phyloP scores from a whole-genome alignment of 2,113 vertebrate species.

The Heteronetta atricapilla region DNA sequence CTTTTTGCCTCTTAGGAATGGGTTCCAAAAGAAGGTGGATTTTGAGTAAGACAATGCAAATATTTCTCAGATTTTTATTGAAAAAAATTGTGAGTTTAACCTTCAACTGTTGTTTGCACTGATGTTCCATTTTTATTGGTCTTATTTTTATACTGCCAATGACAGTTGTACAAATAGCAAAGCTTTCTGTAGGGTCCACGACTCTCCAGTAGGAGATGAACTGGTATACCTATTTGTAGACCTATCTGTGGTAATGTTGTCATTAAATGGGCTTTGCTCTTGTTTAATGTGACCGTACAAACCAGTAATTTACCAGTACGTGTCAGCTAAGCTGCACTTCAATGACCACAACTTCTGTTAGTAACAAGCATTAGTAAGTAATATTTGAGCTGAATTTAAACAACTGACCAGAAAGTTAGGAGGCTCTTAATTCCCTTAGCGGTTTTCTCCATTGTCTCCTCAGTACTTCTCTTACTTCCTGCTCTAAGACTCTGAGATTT shows the following conservation, averaged over 20 bases:
- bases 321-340: neutral
- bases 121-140: neutral
- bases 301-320: neutral
- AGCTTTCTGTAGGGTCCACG: neutral
- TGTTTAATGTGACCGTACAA: neutral
- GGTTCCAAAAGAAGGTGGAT: neutral
- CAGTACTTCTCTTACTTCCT: neutral
- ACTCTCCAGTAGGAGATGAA: neutral
- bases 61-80: neutral
- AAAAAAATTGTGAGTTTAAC: neutral
- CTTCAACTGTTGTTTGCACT: neutral
- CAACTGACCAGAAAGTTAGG: neutral
- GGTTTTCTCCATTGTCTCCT: neutral
- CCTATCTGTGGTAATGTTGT: neutral
- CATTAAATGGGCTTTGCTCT: neutral
- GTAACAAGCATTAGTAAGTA: neutral
- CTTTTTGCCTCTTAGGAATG: neutral
- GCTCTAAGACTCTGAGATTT: neutral
- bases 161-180: neutral
- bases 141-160: neutral
- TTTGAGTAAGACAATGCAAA: neutral
- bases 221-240: neutral
- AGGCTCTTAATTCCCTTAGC: neutral
- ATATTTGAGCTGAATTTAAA: neutral
- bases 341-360: neutral